Evolutionary conservation across 1,140 invertebrate genomes (phyloP).

Genomic region (Zaprionus gabonicus): DNA sequence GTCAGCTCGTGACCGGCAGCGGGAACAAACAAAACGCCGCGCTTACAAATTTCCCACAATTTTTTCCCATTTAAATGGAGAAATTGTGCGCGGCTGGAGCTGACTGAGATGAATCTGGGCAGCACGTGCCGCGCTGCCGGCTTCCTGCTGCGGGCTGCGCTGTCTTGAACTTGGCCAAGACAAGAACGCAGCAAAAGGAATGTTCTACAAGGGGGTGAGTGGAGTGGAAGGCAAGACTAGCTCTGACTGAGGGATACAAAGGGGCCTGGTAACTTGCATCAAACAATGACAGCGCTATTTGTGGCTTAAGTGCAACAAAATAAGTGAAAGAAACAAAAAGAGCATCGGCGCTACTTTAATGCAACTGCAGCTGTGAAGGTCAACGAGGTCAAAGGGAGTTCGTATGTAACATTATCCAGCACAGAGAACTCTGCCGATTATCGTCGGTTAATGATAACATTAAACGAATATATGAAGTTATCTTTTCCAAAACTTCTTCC

Average conservation of each 20-base stretch:
- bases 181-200: not conserved
- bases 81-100: constrained; percentile 67
- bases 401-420: too few species aligned
- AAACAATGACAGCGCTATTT: constrained; percentile 38
- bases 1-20: constrained; percentile 60
- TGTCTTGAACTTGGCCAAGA: constrained; percentile 63
- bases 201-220: not conserved
- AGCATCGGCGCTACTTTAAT: constrained; percentile 6
- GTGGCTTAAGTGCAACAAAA: constrained; percentile 43
- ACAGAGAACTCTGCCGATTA: too few species aligned
- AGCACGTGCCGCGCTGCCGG: constrained; percentile 61
- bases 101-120: constrained; percentile 77
- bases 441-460: too few species aligned
- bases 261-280: constrained; percentile 2
- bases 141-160: constrained; percentile 15
- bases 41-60: constrained; percentile 77
- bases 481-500: too few species aligned
- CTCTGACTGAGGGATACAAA: not conserved
- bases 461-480: too few species aligned
- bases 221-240: not conserved
- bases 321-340: constrained; percentile 12
- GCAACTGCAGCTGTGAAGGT: constrained; percentile 3
- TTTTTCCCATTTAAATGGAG: constrained; percentile 76
- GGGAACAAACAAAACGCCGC: constrained; percentile 69
- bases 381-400: not conserved